A percentile compares a stretch with the other conserved stretches of the same genome.
Conservation (phyloP, 2,797 vertebrate genomes). For the Tadarida brasiliensis region DNA sequence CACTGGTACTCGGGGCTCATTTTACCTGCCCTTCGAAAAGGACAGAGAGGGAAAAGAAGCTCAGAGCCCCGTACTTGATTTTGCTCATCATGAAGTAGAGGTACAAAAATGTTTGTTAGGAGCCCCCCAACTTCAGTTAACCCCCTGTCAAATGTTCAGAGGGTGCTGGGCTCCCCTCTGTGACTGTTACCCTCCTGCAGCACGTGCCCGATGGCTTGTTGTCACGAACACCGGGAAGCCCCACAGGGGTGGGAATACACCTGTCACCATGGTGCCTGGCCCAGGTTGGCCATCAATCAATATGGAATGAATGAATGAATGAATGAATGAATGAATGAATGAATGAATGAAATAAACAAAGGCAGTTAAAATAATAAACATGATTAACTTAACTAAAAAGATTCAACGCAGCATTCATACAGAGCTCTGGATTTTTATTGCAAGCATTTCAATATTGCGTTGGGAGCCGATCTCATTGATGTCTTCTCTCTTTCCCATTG, state of each 20-base stretch:
- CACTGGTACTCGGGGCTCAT: not conserved
- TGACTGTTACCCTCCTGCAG: no score
- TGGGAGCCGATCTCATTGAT: not conserved
- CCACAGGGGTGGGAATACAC: not conserved
- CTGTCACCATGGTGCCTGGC: not conserved
- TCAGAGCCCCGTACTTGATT: not conserved
- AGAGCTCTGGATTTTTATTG: not conserved
- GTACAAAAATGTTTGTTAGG: not conserved
- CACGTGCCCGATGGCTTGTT: no score
- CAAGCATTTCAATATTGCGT: not conserved
- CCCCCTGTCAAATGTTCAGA: not conserved
- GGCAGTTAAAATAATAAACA: not conserved
- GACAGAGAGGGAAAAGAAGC: not conserved
- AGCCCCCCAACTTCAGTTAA: not conserved
- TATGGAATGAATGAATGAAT: not conserved
- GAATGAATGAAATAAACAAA: not conserved
- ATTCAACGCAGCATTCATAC: rapidly evolving
- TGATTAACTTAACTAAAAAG: not conserved
- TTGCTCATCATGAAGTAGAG: not conserved
- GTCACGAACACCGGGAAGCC: no score
- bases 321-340: not conserved
- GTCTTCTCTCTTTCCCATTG: not conserved
- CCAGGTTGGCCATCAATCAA: not conserved
- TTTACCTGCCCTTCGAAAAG: not conserved
- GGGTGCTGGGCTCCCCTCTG: no score